These are phyloP conservation scores for Origma solitaria DNA, from an alignment of 2,113 vertebrate species.

Conservation along the genomic window DNA sequence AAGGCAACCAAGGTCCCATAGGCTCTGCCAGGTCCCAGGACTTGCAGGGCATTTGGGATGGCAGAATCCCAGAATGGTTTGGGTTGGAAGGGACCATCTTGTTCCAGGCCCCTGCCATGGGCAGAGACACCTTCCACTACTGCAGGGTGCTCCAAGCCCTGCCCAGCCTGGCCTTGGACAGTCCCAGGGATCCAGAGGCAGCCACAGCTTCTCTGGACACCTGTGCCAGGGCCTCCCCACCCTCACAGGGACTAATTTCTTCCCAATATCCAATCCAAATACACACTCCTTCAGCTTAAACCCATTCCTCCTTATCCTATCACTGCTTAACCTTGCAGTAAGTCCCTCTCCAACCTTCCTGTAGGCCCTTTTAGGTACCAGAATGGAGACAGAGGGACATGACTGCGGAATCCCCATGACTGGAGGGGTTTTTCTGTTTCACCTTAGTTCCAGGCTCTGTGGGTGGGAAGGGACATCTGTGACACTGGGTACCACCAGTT, in stretches of 20 bases:
- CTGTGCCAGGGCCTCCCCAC: background rate
- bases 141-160: rapidly evolving
- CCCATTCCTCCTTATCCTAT: background rate
- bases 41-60: background rate
- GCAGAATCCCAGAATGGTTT: background rate
- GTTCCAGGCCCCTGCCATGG: background rate
- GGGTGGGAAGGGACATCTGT: background rate
- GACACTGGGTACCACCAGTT: background rate
- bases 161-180: rapidly evolving
- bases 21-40: background rate
- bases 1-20: background rate
- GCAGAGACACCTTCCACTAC: background rate
- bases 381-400: background rate
- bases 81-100: background rate
- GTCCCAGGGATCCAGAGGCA: background rate
- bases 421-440: background rate
- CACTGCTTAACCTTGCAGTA: background rate
- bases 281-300: background rate
- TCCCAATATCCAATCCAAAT: background rate
- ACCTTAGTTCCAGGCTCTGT: background rate
- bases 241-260: background rate
- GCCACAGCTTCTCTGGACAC: background rate
- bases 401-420: background rate
- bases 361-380: background rate
- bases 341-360: background rate